Evolutionary conservation across 1,140 invertebrate genomes (phyloP).

Genomic region (Panulirus ornatus): DNA sequence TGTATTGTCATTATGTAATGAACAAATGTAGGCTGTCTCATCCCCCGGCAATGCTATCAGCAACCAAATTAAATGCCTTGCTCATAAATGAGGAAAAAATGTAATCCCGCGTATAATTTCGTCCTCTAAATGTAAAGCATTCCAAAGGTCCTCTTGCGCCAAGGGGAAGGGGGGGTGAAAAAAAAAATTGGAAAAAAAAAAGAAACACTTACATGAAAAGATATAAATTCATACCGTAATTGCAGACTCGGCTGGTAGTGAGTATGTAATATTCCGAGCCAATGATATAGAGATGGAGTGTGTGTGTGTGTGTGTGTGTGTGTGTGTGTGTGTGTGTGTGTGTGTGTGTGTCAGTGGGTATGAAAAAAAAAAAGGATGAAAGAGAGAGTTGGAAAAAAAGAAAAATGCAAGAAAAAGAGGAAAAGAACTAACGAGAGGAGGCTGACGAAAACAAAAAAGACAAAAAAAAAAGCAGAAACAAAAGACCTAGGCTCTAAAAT

Average conservation of each 20-base stretch:
- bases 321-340: too few species aligned
- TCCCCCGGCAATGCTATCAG: constrained; percentile 24
- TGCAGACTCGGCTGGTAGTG: too few species aligned
- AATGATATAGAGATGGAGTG: too few species aligned
- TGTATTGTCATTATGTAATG: constrained; percentile 24
- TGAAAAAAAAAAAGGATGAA: background rate
- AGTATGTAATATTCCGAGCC: too few species aligned
- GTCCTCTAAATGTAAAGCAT: constrained; percentile 26
- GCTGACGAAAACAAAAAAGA: background rate
- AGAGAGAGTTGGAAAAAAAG: background rate
- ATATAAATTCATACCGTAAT: background rate
- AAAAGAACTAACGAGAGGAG: background rate
- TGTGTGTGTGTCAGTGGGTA: too few species aligned
- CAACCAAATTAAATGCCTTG: constrained; percentile 40
- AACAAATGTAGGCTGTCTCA: constrained; percentile 19
- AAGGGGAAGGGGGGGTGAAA: background rate
- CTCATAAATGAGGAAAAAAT: background rate
- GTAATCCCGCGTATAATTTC: constrained; percentile 5
- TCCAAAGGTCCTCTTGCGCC: background rate
- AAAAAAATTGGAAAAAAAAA: background rate
- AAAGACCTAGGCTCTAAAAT: too few species aligned
- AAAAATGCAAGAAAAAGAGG: background rate
- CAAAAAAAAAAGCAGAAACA: background rate
- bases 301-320: too few species aligned
- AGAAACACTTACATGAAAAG: background rate